Conservation (phyloP, 2,113 vertebrate species). For the Tachysurus fulvidraco region DNA sequence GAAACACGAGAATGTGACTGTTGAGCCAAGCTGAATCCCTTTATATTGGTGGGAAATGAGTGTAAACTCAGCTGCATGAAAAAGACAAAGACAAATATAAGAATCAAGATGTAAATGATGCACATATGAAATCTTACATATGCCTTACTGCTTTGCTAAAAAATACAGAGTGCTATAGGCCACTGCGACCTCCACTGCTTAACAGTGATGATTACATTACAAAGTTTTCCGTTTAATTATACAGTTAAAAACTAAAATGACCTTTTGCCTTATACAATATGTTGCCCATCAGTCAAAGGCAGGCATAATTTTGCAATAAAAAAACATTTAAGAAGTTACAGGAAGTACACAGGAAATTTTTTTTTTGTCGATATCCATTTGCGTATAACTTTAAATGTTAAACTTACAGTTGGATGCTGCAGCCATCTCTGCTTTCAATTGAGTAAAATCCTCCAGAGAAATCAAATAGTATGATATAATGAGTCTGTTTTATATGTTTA, state of each 20-base stretch:
- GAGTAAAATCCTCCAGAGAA: not conserved
- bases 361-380: not conserved
- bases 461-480: not conserved
- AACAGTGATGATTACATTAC: not conserved
- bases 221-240: not conserved
- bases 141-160: not conserved
- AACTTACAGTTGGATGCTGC: conserved; percentile 19
- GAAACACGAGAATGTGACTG: not conserved
- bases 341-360: not conserved
- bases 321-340: not conserved
- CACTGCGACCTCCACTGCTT: not conserved
- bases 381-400: not conserved
- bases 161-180: not conserved
- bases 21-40: not conserved
- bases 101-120: not conserved
- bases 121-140: not conserved
- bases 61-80: not conserved
- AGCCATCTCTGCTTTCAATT: not conserved
- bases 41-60: not conserved
- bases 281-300: not conserved
- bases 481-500: not conserved
- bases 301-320: not conserved
- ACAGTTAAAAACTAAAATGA: not conserved
- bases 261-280: not conserved
- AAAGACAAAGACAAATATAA: not conserved